These are phyloP conservation scores for Euphydryas editha DNA, from an alignment of 2,888 invertebrate genomes.

Conservation along the genomic window DNA sequence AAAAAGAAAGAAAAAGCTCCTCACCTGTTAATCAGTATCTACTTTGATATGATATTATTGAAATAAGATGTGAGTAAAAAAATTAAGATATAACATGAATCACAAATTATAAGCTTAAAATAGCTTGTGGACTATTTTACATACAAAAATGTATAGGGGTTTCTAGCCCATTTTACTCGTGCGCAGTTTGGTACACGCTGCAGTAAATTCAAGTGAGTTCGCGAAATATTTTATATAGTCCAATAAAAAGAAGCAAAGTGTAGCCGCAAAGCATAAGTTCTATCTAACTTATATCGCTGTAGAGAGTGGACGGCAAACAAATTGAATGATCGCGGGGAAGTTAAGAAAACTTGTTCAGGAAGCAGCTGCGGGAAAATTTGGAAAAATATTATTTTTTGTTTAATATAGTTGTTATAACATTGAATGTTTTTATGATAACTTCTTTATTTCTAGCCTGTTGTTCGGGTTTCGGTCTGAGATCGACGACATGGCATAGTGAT, in stretches of 20 bases:
- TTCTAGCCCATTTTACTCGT: neutral
- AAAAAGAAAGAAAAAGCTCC: too few relatives aligned
- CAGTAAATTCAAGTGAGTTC: conserved; percentile 29
- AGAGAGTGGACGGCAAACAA: conserved; percentile 71
- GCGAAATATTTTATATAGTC: conserved; percentile 33
- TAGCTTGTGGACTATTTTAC: neutral
- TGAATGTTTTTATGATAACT: neutral
- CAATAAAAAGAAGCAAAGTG: conserved; percentile 37
- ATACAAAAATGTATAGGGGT: conserved; percentile 1
- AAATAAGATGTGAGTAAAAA: too few relatives aligned
- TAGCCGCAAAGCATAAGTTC: conserved; percentile 60
- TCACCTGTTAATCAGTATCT: too few relatives aligned
- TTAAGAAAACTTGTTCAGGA: conserved; percentile 39
- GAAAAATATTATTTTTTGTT: conserved; percentile 26
- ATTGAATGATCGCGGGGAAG: conserved; percentile 43
- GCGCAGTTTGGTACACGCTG: conserved; percentile 13
- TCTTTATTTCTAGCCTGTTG: neutral
- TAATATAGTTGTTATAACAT: conserved; percentile 7
- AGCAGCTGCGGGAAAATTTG: conserved; percentile 32
- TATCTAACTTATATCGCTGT: conserved; percentile 64
- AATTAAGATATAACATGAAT: too few relatives aligned
- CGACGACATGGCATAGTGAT: too few relatives aligned
- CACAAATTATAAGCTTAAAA: neutral
- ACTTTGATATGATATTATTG: too few relatives aligned
- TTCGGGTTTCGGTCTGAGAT: neutral